Conservation (phyloP, 2,888 invertebrate species). For the Sesamia inferens region DNA sequence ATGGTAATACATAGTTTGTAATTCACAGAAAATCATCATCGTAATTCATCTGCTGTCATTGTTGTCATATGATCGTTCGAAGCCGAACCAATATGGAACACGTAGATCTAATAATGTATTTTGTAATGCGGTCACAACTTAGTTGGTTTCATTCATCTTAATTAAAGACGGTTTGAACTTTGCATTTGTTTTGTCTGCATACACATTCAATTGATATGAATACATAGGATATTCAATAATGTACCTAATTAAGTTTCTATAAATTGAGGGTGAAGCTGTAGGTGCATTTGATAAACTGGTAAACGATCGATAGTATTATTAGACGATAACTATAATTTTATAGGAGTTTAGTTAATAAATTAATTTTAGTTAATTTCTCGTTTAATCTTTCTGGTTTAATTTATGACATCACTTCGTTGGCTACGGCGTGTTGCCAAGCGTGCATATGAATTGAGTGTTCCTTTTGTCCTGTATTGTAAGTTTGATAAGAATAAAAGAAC, state of each 20-base stretch:
- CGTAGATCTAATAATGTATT: background rate
- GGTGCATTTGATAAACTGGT: background rate
- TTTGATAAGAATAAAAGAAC: constrained; percentile 35
- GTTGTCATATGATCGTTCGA: constrained; percentile 3
- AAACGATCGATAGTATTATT: constrained; percentile 2
- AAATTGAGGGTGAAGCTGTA: background rate
- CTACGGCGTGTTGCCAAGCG: constrained; percentile 47
- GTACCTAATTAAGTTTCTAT: background rate
- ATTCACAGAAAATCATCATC: too few species aligned
- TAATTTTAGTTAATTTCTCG: constrained; percentile 3
- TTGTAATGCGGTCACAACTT: constrained; percentile 7
- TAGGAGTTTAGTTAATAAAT: constrained; percentile 2
- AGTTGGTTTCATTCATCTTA: background rate
- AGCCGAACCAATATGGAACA: background rate
- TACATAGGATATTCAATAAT: background rate
- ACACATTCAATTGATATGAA: background rate
- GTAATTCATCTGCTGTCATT: background rate
- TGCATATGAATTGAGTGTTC: constrained; percentile 49
- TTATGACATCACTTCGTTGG: constrained; percentile 17
- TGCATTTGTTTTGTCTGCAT: constrained; percentile 9
- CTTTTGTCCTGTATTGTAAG: constrained; percentile 39
- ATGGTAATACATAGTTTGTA: background rate
- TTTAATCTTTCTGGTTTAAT: constrained; percentile 30
- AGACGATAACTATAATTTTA: constrained; percentile 4
- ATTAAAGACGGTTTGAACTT: constrained; percentile 12